These are phyloP conservation scores for Gallinago media DNA, from an alignment of 2,113 vertebrate species.

Conservation along the genomic window DNA sequence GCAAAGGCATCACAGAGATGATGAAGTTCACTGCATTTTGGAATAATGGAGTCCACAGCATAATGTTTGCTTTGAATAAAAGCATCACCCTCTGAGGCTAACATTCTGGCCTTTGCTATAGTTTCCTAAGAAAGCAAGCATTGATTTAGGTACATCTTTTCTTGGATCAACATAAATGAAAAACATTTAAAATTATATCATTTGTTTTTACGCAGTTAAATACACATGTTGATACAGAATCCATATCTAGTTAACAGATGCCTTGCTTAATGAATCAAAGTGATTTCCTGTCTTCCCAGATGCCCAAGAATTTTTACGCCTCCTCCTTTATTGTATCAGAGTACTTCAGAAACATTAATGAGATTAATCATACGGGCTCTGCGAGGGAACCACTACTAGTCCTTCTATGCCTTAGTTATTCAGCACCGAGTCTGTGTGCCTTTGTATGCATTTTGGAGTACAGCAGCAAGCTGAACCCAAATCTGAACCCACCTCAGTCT, in stretches of 20 bases:
- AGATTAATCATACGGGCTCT: neutral
- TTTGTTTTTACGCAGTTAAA: neutral
- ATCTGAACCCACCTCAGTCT: neutral
- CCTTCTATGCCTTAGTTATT: neutral
- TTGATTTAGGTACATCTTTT: neutral
- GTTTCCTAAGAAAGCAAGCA: constrained; percentile 77
- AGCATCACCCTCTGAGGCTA: constrained; percentile 82
- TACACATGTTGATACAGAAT: neutral
- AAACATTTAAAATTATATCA: neutral
- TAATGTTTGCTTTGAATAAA: constrained; percentile 91
- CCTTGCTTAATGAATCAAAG: neutral
- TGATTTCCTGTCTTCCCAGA: neutral
- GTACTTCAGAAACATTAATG: neutral
- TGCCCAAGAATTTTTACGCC: neutral
- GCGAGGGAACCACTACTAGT: neutral
- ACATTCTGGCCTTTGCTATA: constrained; percentile 78
- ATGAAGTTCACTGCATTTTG: constrained; percentile 91
- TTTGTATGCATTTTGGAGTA: neutral
- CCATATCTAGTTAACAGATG: neutral
- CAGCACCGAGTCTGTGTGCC: rapidly evolving
- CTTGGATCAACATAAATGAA: neutral
- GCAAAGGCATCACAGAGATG: constrained; percentile 76
- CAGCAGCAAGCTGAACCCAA: neutral
- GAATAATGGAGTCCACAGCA: constrained; percentile 92
- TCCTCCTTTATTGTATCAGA: neutral